Base-by-base conservation (phyloP, 2,888 invertebrate species). In the Trichacis sp. region DNA sequence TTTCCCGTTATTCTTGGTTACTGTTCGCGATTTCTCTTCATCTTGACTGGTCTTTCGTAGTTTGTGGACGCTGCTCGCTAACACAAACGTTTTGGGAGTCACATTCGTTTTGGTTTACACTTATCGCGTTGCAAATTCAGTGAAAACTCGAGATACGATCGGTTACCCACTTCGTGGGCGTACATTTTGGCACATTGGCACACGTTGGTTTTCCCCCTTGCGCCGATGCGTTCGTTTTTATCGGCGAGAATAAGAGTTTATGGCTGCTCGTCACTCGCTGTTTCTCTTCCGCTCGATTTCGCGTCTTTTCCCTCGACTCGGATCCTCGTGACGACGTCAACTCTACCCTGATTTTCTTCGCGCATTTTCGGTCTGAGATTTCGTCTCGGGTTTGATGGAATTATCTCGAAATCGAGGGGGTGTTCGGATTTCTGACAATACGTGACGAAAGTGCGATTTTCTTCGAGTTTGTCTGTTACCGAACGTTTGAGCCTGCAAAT, bases 241-340 rank as follows among this genome's bases (percentile, higher is more conserved):
- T 60, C 61, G 54, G 69, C 75, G 69, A 70, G 73, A 77, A 77
- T 75, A 73, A 70, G 69, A 78, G 73, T 78, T 78, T 78, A 78
- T 73, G 78, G 76, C 68, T 73, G 75, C 74, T 77, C 75, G 77
- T 77, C 77, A 77, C 69, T 67, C 69, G 60, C 70, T 58, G 65
- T 64, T 71, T 66, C 64, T 36, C 64, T 61, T 65, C 61, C 58
- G 58, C 68, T 64, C 58, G 66, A 66, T 64, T 56, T 61, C 64
- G 51, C 53, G 58, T 55, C 53, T 68, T 64, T 72, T 65, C 57
- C 64, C 65, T 54, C 24, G 20, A 47, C 20, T 42, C 33, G 42
- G 38, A 18, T 43, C 49, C 2, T 49, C 19, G 24, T 20, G 17
- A 48, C 30, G 48, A 17, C 24, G 54, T 54, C 48, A 52, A 55